Percentiles rank a stretch among this genome's conserved stretches.
These are phyloP conservation scores for Microchrysa polita DNA, from an alignment of 2,888 invertebrate species.

Conservation along the genomic window DNA sequence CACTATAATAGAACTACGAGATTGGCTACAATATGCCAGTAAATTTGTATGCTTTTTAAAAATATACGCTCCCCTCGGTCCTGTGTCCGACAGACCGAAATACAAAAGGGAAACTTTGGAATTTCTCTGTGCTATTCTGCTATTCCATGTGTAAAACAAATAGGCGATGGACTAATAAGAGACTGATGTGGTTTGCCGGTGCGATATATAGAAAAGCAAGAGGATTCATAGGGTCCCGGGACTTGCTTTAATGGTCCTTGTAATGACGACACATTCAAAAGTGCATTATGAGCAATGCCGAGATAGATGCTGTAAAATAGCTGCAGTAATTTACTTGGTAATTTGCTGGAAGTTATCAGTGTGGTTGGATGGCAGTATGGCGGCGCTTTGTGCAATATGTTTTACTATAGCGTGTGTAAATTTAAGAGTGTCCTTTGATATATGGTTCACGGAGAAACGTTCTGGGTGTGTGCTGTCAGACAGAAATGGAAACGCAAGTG, in stretches of 20 bases:
- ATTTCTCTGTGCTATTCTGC: too few relatives aligned
- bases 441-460: too few relatives aligned
- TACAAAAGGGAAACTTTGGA: too few relatives aligned
- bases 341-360: slow-evolving; percentile 1
- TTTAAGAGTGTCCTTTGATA: too few relatives aligned
- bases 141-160: slow-evolving; percentile 39
- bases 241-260: slow-evolving; percentile 5
- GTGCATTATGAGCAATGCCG: neutral
- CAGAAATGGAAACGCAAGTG: too few relatives aligned
- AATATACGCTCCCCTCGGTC: neutral
- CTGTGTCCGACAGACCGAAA: too few relatives aligned
- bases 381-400: too few relatives aligned
- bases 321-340: neutral
- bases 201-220: too few relatives aligned
- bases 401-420: too few relatives aligned
- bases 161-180: slow-evolving; percentile 33
- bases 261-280: slow-evolving; percentile 9
- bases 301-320: slow-evolving; percentile 3
- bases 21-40: slow-evolving; percentile 32
- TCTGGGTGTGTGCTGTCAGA: too few relatives aligned
- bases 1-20: slow-evolving; percentile 21
- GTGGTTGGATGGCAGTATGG: neutral
- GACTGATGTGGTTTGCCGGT: slow-evolving; percentile 22
- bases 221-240: neutral
- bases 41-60: slow-evolving; percentile 20